Base-by-base conservation (phyloP, 2,797 vertebrate species). In the Apogon talboti region DNA sequence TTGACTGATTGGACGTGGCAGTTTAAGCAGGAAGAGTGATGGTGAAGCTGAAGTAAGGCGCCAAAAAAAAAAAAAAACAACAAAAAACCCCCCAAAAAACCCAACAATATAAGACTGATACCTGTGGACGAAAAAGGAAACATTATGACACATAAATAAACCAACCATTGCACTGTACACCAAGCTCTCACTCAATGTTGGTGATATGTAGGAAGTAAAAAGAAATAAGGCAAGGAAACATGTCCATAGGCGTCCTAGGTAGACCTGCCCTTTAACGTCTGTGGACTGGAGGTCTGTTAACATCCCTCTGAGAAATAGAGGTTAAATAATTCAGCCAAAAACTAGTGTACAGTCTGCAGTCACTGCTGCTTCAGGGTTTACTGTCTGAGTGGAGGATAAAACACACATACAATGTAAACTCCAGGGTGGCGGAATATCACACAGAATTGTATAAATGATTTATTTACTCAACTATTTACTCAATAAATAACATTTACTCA, bases 1-100 rank as follows among this genome's bases (percentile, higher is more conserved):
- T 44, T 60, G 79, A 74, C 55, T 74, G 78, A 51, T 37, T 51
- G 64, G 30, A 64, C 5, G 72, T 76, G 82, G 74, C 16, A 30
- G 69, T 74, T 81, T 63, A 74, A 28, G 84, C 71, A 81, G 86
- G 66, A 78, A 94, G 84, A 66, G 91, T 86, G 93, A 81, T 21
- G 79, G 79, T 75, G 75, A 89, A 82, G 80, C 78, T 76, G 73
- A 76, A 30, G 3, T 59, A 57, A 72, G 58, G 51, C 33, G 74
- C 64, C 7, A 35, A 35, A 35, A 35, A 68, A 68, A 41, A 24
- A 45, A 46, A 54, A 55, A 51, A 14, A 48, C 19, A 15, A 41
- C 11, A 48, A 50, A 54, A 55, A 51, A 16, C n/a, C n/a, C n/a
- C n/a, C n/a, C n/a, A 48, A 38, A 15, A 41, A 14, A 48, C 35